Base-by-base conservation (phyloP, 2,888 invertebrate genomes). In the Plebejus anna region DNA sequence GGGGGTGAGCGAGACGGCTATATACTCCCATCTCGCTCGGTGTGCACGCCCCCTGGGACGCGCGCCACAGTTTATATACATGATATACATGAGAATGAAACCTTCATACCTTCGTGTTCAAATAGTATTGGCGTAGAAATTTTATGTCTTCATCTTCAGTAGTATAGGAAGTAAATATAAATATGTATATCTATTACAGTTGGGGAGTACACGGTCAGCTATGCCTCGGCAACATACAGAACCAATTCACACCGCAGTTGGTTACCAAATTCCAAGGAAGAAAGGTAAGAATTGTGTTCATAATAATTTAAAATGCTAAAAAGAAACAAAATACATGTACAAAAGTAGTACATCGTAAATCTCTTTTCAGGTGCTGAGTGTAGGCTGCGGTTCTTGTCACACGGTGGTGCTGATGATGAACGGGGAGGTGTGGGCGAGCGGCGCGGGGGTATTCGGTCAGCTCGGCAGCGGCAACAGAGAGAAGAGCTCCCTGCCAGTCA, bases 141-240 rank as follows among this genome's bases (percentile, higher is more conserved):
- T 13, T 1, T 3, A 51, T 13, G 51, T 51, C 1, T 51, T 51
- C 42, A 11, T 13, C n/a, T n/a, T 6, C 2, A 57, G n/a, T 16
- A 22, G 22, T 22, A 22, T 22, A 57, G 1, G n/a, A 57, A 61
- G 28, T 61, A 28, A 28, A 2, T 28, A 22, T 22, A 59, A 22
- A n/a, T 28, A 22, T 7, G 5, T 22, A 0, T 7, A 2, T 61
- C 28, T 51, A 3, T 77, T 72, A 42, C 79, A 95, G 95, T 38
- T 99, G 99, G 98, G 98, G 98, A 38, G 96, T 98, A 66, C 98
- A 98, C 86, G 99, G 99, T 0, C 99, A 99, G 88, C 91, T 99
- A 16, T 98, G 98, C 36, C 97, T 97, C 83, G 97, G 97, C 4
- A 95, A 94, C 82, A 96, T 97, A 28, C 96, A 97, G 82, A 97